Evolutionary conservation across 2,797 vertebrate species (phyloP), one percentile per base, ranked within the genome.

Genomic region (Lithobates pipiens): DNA sequence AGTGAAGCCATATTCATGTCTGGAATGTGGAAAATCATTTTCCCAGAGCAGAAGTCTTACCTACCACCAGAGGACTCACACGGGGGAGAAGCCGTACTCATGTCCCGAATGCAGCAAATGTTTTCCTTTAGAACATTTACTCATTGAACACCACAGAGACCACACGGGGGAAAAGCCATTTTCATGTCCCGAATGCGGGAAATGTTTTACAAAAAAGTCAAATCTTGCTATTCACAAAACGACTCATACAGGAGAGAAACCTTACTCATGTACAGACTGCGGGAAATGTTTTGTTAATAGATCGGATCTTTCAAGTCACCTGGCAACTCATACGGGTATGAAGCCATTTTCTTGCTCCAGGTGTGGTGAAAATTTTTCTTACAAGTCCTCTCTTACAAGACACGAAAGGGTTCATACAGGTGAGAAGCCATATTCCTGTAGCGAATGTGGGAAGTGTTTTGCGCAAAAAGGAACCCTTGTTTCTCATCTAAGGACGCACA

Each of bases 121-220:
- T 46, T 92, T 92, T 72, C 90, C 88, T 83, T 89, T 90, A 79
- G 90, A 88, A 68, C 91, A 90, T 25, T 89, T 89, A 82, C 90
- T 92, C 74, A 85, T 91, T 69, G 90, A 89, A 67, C 90, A 92
- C 46, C 87, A 89, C 77, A 83, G 90, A 83, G 91, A 89, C 10
- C 91, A 92, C 80, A 91, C 89, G 25, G 91, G 91, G 86, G 90
- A 91, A 85, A 91, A 91, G 76, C 90, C 90, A 27, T 92, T 91
- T 86, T 88, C 88, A 13, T 91, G 91, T 89, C 87, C 89, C 76
- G 86, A 90, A 11, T 92, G 91, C 63, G 90, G 90, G 0, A 91
- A 90, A 86, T 89, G 89, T 68, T 92, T 92, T 69, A 90, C 77
- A 0, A 32, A 67, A n/a, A 63, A 61, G 18, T 78, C 76, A 18